phyloP scores from a whole-genome alignment of 2,797 vertebrate species.

The Otolemur crassicaudatus region DNA sequence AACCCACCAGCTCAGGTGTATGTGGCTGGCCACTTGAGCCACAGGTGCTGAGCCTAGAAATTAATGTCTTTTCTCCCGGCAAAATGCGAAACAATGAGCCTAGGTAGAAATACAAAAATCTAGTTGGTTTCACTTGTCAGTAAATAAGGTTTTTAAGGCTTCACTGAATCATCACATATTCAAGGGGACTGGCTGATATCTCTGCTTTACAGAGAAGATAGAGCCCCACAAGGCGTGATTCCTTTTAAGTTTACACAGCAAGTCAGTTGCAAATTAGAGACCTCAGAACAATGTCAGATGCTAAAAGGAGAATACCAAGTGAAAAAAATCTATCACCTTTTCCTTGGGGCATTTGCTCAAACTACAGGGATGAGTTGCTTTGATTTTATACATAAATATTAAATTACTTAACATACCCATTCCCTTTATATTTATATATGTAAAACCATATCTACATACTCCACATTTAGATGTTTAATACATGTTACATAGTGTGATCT shows the following conservation, averaged over 20 bases:
- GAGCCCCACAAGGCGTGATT: not conserved
- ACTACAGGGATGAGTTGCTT: not conserved
- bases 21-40: no score
- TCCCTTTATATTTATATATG: not conserved
- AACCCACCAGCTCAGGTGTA: no score
- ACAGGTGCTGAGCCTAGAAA: not conserved
- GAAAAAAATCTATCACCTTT: not conserved
- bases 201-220: not conserved
- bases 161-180: not conserved
- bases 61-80: not conserved
- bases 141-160: not conserved
- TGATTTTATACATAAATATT: not conserved
- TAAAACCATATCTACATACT: not conserved
- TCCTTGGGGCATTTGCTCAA: not conserved
- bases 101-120: not conserved
- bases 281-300: no score
- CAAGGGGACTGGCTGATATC: no score
- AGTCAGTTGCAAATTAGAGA: not conserved
- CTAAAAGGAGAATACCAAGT: no score
- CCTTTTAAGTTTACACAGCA: not conserved
- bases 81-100: not conserved
- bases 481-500: not conserved
- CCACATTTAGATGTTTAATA: not conserved
- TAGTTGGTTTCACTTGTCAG: not conserved
- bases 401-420: not conserved